These are phyloP conservation scores for Sarcophaga subvicina DNA, from an alignment of 2,888 invertebrate genomes.

Conservation along the genomic window DNA sequence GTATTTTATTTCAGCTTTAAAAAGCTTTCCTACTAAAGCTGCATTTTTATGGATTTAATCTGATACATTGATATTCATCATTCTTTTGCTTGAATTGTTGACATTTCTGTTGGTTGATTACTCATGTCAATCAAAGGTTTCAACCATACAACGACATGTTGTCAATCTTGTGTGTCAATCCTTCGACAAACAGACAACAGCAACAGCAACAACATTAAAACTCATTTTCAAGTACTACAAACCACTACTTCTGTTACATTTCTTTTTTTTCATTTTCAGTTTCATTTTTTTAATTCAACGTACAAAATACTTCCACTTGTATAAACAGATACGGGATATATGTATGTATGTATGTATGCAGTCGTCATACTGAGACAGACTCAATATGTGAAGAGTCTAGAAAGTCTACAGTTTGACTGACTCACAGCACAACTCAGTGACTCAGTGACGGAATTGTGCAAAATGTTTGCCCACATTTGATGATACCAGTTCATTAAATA, in stretches of 20 bases:
- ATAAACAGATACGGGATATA: neutral
- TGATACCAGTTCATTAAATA: constrained; percentile 15
- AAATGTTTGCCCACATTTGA: constrained; percentile 65
- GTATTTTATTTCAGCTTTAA: constrained; percentile 54
- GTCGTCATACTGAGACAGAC: no score
- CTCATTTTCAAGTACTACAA: constrained; percentile 63
- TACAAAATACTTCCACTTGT: neutral
- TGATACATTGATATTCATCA: constrained; percentile 69
- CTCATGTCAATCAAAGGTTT: constrained; percentile 81
- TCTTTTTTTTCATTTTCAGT: constrained; percentile 13
- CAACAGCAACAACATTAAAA: constrained; percentile 28
- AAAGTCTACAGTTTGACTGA: constrained; percentile 60
- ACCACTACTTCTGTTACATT: constrained; percentile 48
- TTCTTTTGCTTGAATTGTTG: constrained; percentile 70
- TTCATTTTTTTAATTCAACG: neutral
- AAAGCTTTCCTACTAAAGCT: constrained; percentile 55
- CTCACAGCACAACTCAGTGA: constrained; percentile 33
- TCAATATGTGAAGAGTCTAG: constrained; percentile 21
- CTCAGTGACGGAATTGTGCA: constrained; percentile 48
- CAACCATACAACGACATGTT: constrained; percentile 80
- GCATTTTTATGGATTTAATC: constrained; percentile 67
- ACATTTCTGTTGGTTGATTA: constrained; percentile 81
- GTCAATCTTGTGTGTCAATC: constrained; percentile 80
- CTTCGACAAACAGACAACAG: constrained; percentile 46
- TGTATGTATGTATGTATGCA: no score